These are phyloP conservation scores for Misgurnus anguillicaudatus DNA, from an alignment of 2,113 vertebrate species.

Conservation along the genomic window DNA sequence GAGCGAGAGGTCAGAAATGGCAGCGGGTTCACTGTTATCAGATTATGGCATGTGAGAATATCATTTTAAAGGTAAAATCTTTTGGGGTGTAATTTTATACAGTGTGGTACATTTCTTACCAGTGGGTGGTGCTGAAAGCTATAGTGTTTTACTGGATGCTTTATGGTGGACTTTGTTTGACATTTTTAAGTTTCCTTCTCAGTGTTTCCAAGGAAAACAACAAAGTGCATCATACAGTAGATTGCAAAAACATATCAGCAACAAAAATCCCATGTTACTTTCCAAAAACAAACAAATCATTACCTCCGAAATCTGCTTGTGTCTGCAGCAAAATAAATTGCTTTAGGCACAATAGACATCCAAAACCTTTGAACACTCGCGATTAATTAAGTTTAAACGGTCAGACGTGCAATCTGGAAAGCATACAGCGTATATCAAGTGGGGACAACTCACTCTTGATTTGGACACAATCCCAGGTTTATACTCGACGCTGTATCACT, in stretches of 20 bases:
- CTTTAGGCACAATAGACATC: not conserved
- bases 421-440: conserved; percentile 53
- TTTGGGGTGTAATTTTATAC: not conserved
- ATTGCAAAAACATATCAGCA: too few species aligned
- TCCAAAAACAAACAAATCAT: not conserved
- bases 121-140: conserved; percentile 49
- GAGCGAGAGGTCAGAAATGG: conserved; percentile 35
- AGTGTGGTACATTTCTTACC: conserved; percentile 19
- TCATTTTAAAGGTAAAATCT: not conserved
- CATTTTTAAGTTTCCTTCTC: not conserved
- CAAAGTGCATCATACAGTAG: too few species aligned
- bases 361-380: conserved; percentile 13
- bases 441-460: conserved; percentile 70
- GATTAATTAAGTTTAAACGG: conserved; percentile 21
- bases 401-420: conserved; percentile 40
- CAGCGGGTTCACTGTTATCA: not conserved
- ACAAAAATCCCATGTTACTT: not conserved
- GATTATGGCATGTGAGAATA: conserved; percentile 11
- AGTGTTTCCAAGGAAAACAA: conserved; percentile 2
- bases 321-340: too few species aligned
- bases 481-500: conserved; percentile 70
- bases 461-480: conserved; percentile 76
- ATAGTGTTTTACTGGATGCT: conserved; percentile 1
- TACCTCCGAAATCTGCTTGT: too few species aligned
- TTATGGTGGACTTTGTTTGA: not conserved